Evolutionary conservation across 2,113 vertebrate genomes (phyloP).

Genomic region (Paramisgurnus dabryanus): DNA sequence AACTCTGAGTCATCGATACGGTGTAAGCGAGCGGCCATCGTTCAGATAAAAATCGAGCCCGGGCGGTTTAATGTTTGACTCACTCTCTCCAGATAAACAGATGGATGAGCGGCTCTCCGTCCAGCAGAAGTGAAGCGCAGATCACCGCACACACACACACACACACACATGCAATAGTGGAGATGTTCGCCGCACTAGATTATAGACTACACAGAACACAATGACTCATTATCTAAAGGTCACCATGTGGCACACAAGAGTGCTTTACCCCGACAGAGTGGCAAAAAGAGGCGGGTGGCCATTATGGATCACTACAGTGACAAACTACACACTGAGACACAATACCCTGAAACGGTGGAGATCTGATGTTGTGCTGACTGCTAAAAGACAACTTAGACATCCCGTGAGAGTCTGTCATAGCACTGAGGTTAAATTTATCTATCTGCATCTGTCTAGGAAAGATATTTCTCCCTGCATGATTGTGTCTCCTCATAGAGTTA

Average conservation of each 20-base stretch:
- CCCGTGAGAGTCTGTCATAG: too few species aligned
- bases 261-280: constrained; percentile 6
- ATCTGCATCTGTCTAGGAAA: too few species aligned
- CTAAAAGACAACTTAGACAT: too few species aligned
- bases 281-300: constrained; percentile 1
- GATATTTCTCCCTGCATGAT: too few species aligned
- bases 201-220: constrained; percentile 38
- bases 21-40: neutral
- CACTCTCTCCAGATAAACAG: constrained; percentile 28
- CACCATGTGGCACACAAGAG: constrained; percentile 28
- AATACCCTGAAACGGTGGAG: neutral
- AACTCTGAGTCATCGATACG: constrained; percentile 2
- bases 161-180: constrained; percentile 14
- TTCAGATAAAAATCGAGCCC: constrained; percentile 4
- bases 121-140: constrained; percentile 15
- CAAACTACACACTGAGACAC: constrained; percentile 1
- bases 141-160: neutral
- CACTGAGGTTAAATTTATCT: too few species aligned
- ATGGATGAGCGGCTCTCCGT: neutral
- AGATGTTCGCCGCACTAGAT: constrained; percentile 24
- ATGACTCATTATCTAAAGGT: constrained; percentile 46
- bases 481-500: too few species aligned
- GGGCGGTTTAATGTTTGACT: constrained; percentile 36
- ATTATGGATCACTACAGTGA: constrained; percentile 8
- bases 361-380: neutral